Evolutionary conservation across 1,140 invertebrate species (phyloP).

Genomic region (Reticulitermes speratus): DNA sequence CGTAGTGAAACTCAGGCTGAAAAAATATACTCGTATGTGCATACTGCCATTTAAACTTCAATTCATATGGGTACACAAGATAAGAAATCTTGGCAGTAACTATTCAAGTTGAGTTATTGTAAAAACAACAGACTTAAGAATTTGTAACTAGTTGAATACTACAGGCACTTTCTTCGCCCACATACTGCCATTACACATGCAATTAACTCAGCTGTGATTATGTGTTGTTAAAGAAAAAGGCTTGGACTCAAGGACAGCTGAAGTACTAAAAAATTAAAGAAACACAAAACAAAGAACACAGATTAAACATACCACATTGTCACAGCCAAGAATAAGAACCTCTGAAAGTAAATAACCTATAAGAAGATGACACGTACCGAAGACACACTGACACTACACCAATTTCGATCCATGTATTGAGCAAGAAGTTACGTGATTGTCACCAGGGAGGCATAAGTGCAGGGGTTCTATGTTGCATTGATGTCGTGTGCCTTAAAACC

Average conservation of each 20-base stretch:
- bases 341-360: background rate
- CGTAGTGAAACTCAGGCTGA: no score
- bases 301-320: background rate
- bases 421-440: background rate
- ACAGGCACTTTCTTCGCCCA: background rate
- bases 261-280: background rate
- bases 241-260: background rate
- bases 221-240: background rate
- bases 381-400: background rate
- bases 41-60: no score
- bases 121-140: background rate
- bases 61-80: no score
- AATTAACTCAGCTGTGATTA: background rate
- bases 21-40: no score
- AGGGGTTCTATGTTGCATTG: no score
- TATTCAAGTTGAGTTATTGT: background rate
- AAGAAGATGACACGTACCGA: background rate
- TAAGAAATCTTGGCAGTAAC: no score
- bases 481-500: no score
- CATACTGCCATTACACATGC: background rate
- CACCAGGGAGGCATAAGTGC: no score
- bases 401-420: background rate
- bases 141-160: background rate
- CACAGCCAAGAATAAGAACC: background rate
- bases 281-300: background rate